phyloP scores from a whole-genome alignment of 2,113 vertebrate species.

The Crotalus horridus region DNA sequence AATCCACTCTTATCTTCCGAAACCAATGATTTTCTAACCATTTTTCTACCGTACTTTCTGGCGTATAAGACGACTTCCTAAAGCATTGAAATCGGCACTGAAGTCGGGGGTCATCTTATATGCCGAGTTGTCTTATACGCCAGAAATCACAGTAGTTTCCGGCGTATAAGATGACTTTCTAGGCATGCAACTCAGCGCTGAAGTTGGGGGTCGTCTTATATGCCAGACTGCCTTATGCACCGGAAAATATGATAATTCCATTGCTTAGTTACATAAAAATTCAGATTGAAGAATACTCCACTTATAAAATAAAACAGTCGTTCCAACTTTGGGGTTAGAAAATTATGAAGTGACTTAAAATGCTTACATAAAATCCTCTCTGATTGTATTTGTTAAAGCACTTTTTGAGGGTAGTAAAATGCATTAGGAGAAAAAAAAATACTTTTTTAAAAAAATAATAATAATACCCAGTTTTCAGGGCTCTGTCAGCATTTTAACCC shows the following conservation, averaged over 20 bases:
- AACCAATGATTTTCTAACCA: neutral
- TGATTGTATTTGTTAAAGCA: slow-evolving; percentile 30
- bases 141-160: too few species aligned
- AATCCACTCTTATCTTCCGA: too few species aligned
- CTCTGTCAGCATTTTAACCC: slow-evolving; percentile 55
- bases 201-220: too few species aligned
- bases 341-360: slow-evolving; percentile 47
- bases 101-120: too few species aligned
- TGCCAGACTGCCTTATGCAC: too few species aligned
- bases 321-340: slow-evolving; percentile 46
- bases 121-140: too few species aligned
- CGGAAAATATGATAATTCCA: slow-evolving; percentile 48
- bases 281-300: slow-evolving; percentile 49
- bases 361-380: slow-evolving; percentile 37
- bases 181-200: too few species aligned
- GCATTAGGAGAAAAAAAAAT: neutral
- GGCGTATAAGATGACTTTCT: too few species aligned
- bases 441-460: neutral
- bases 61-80: too few species aligned
- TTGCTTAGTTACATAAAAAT: slow-evolving; percentile 56
- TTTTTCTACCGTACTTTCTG: slow-evolving; percentile 36
- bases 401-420: slow-evolving; percentile 50
- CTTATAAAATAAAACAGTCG: slow-evolving; percentile 54
- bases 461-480: slow-evolving; percentile 17
- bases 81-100: too few species aligned